Percentiles rank a stretch among this genome's conserved stretches.
phyloP scores from a whole-genome alignment of 2,113 vertebrate genomes.

The Daubentonia madagascariensis region DNA sequence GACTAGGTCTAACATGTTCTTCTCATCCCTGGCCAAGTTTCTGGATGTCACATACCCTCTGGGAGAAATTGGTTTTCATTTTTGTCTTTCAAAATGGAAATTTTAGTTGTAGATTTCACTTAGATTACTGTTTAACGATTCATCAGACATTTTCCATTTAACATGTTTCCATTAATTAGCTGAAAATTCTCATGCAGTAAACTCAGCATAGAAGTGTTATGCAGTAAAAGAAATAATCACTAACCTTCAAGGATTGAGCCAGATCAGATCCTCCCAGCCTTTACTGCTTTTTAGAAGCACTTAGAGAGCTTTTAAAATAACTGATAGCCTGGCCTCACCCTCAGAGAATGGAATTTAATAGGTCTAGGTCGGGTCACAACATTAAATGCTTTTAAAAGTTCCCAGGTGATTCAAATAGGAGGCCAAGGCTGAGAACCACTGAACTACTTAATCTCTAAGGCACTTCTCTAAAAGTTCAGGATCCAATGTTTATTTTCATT shows the following conservation, averaged over 20 bases:
- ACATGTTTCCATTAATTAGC: not conserved
- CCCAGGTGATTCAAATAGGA: not conserved
- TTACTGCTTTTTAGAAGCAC: not conserved
- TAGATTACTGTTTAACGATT: not conserved
- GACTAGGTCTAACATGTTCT: not conserved
- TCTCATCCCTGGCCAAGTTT: not conserved
- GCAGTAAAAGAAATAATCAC: not conserved
- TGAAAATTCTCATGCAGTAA: not conserved
- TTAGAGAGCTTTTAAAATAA: not conserved
- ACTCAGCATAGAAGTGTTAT: not conserved
- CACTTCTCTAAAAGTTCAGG: not conserved
- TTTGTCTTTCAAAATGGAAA: not conserved
- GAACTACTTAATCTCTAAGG: not conserved
- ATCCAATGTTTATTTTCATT: not conserved
- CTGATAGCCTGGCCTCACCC: not conserved
- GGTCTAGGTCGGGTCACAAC: not conserved
- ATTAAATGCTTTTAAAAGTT: not conserved
- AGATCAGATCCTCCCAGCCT: not conserved
- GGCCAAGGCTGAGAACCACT: not conserved
- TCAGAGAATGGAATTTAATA: not conserved
- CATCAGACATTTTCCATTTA: not conserved
- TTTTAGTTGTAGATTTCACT: not conserved
- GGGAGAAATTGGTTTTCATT: not conserved
- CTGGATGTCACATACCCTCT: not conserved
- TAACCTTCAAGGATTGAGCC: not conserved